Evolutionary conservation across 2,797 vertebrate species (phyloP).

Genomic region (Enteromius fasciolatus): DNA sequence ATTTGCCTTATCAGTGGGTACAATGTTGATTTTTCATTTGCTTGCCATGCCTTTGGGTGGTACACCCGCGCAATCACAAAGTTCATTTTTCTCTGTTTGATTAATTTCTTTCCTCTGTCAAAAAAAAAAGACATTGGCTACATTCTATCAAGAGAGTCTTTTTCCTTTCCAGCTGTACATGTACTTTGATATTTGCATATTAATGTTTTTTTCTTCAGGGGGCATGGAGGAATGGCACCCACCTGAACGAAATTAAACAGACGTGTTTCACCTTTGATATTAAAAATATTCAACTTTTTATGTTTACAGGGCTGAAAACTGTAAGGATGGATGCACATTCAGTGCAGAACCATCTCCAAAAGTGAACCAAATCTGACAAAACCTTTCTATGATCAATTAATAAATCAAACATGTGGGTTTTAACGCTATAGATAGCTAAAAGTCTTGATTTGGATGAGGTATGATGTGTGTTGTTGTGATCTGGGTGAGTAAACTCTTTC

Average conservation of each 20-base stretch:
- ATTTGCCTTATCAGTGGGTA: constrained; percentile 81
- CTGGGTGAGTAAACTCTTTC: constrained; percentile 33
- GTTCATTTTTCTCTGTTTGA: constrained; percentile 84
- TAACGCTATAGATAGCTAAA: neutral
- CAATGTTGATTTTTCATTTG: constrained; percentile 86
- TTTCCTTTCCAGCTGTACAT: constrained; percentile 82
- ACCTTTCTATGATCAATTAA: neutral
- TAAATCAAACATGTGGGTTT: neutral
- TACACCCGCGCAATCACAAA: constrained; percentile 80
- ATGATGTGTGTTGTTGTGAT: constrained; percentile 37
- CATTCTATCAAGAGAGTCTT: constrained; percentile 84
- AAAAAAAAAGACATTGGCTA: constrained; percentile 76
- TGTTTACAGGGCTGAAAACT: constrained; percentile 10
- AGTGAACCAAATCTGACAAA: constrained; percentile 7
- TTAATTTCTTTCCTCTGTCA: constrained; percentile 86
- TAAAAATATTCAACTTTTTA: constrained; percentile 22
- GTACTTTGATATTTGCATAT: constrained; percentile 79
- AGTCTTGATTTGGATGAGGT: neutral
- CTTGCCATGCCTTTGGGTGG: constrained; percentile 85
- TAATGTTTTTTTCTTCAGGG: constrained; percentile 80
- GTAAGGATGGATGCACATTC: neutral
- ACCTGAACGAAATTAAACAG: constrained; percentile 72
- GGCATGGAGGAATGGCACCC: constrained; percentile 78
- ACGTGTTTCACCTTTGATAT: constrained; percentile 43
- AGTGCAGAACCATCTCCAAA: neutral